Base-by-base conservation (phyloP, 92 coral and sea anemone genomes). In the Anthopleura xanthogrammica region DNA sequence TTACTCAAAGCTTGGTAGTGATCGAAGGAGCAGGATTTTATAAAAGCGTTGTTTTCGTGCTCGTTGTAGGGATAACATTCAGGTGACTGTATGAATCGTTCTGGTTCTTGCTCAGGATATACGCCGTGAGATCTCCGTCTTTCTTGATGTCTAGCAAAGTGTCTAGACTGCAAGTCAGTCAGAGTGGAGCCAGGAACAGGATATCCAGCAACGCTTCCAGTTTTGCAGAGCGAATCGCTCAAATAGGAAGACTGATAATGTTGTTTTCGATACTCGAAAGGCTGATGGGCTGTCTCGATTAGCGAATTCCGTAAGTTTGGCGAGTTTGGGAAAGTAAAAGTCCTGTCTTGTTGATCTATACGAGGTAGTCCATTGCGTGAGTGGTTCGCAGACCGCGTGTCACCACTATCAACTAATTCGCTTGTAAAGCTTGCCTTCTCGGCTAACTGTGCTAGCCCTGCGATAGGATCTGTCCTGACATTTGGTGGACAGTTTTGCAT, bases 381-480 rank as follows among this genome's bases (percentile, higher is more conserved):
- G 95, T 86, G 78, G 80, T 72, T 76, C 36, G 90, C 92, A 94
- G 98, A 94, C 98, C 89, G 88, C 89, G 98, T 85, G 98, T 88
- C 98, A 79, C 98, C 98, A 89, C 60, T 77, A 60, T 78, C 82
- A 64, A 78, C 80, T 76, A 91, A 85, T 79, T 91, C 91, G 83
- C 83, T 80, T 73, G 60, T 65, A 58, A 88, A 88, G 90, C 83
- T 91, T 41, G 92, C 92, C 65, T 88, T 91, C 83, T 91, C 94
- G 56, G 94, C 90, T 79, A 91, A 75, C 80, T 91, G 92, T 52
- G 94, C 87, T 66, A 91, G 88, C 76, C 92, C 94, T 19, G 90
- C 92, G 64, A 91, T 75, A 58, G 94, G 94, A 78, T 91, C 90
- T 17, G 90, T 85, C 66, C 79, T 79, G 65, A 83, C 79, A 73